Conservation (phyloP, 2,797 vertebrate species). For the Silurus aristotelis region DNA sequence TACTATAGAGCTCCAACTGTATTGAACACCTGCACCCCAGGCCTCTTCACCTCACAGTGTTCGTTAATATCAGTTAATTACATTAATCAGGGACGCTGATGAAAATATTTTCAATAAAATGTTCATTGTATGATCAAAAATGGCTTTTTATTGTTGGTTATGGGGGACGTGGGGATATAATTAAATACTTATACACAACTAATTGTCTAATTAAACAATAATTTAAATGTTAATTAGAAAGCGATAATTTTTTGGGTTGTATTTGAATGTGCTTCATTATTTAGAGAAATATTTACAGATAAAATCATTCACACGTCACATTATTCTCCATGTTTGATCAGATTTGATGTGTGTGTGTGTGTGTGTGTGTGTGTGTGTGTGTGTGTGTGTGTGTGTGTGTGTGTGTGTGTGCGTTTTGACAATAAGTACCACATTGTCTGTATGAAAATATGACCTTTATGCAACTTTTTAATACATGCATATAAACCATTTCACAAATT, state of each 20-base stretch:
- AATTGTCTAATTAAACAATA: background rate
- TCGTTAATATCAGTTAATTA: background rate
- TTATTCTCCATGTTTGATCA: background rate
- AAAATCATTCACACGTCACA: background rate
- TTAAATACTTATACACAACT: too few species aligned
- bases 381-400: too few species aligned
- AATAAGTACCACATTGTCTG: background rate
- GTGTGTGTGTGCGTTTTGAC: background rate
- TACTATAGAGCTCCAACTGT: too few species aligned
- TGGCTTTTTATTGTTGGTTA: background rate
- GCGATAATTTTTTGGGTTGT: background rate
- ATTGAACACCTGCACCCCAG: too few species aligned
- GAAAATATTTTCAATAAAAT: background rate
- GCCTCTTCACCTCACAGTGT: too few species aligned
- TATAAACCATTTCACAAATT: background rate
- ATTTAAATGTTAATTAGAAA: background rate
- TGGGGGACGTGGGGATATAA: too few species aligned
- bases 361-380: too few species aligned
- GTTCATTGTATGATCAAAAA: background rate
- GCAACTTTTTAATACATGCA: background rate
- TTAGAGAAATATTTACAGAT: background rate
- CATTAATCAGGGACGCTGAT: background rate
- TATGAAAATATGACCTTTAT: slow-evolving; percentile 18
- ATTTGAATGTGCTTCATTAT: background rate
- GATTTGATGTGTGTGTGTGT: too few species aligned